Conservation (phyloP, 92 coral and sea anemone genomes). For the Parazoanthus atlanticus region DNA sequence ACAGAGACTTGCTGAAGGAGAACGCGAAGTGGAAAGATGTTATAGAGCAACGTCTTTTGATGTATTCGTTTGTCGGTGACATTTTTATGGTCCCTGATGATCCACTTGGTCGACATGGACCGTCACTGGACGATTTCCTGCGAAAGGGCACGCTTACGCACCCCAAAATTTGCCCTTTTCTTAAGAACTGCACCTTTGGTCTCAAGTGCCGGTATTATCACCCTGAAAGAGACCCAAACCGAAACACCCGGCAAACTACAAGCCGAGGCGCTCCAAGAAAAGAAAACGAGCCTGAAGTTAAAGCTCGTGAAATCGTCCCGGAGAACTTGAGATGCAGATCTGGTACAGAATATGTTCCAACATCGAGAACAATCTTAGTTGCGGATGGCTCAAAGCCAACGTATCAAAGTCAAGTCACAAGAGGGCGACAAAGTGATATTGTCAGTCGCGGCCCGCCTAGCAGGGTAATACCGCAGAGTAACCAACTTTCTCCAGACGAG, state of each 20-base stretch:
- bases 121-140: slow-evolving; percentile 85
- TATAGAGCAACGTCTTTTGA: slow-evolving; percentile 82
- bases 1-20: slow-evolving; percentile 78
- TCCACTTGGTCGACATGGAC: slow-evolving; percentile 93
- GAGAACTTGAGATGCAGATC: slow-evolving; percentile 13
- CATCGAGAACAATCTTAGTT: slow-evolving; percentile 20
- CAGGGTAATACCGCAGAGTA: slow-evolving; percentile 18
- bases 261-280: slow-evolving; percentile 35
- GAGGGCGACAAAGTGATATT: slow-evolving; percentile 15
- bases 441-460: slow-evolving; percentile 35
- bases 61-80: slow-evolving; percentile 86
- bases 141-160: slow-evolving; percentile 81
- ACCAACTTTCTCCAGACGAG: slow-evolving; percentile 32
- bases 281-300: background rate
- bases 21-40: slow-evolving; percentile 83
- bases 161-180: slow-evolving; percentile 85
- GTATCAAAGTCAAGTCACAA: slow-evolving; percentile 1
- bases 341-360: background rate
- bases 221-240: slow-evolving; percentile 83
- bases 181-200: slow-evolving; percentile 91
- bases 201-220: slow-evolving; percentile 87
- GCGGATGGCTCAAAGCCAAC: slow-evolving; percentile 8
- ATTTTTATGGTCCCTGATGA: slow-evolving; percentile 95
- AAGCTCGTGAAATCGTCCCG: background rate
- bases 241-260: slow-evolving; percentile 20